Conservation (phyloP, 2,113 vertebrate genomes). For the Mastomys natalensis region DNA sequence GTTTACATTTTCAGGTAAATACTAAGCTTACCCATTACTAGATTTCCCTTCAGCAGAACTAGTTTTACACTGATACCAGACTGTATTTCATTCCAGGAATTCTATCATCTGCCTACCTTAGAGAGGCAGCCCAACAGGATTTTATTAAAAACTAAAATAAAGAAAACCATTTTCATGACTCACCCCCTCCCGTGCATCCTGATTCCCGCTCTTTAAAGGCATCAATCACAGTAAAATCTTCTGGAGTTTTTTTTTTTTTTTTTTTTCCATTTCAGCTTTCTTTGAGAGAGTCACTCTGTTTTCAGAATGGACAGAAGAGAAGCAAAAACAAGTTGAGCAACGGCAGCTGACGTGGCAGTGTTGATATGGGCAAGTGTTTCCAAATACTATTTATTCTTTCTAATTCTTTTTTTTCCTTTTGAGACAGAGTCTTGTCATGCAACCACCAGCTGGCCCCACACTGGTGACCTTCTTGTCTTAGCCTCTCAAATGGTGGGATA, state of each 20-base stretch:
- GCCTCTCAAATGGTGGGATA: neutral
- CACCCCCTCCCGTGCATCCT: neutral
- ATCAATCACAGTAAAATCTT: neutral
- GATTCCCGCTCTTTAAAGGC: neutral
- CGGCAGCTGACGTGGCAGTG: neutral
- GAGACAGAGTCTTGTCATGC: neutral
- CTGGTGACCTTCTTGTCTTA: neutral
- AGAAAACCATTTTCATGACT: neutral
- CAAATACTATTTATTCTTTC: constrained; percentile 12
- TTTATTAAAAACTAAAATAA: neutral
- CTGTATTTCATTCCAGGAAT: neutral
- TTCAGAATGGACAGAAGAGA: neutral
- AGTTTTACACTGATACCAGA: neutral
- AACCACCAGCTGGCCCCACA: neutral
- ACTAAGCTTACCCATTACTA: neutral
- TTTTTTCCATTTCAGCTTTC: neutral
- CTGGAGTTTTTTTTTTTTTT: neutral
- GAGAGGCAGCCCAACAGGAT: neutral
- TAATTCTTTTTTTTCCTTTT: neutral
- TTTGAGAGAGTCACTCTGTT: constrained; percentile 23
- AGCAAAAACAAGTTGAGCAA: constrained; percentile 32
- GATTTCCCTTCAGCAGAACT: neutral
- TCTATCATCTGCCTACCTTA: neutral
- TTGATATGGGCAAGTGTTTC: constrained; percentile 20
- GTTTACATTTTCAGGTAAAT: constrained; percentile 29